These are phyloP conservation scores for Phylloscopus trochiloides DNA, from an alignment of 2,113 vertebrate species.

Conservation along the genomic window DNA sequence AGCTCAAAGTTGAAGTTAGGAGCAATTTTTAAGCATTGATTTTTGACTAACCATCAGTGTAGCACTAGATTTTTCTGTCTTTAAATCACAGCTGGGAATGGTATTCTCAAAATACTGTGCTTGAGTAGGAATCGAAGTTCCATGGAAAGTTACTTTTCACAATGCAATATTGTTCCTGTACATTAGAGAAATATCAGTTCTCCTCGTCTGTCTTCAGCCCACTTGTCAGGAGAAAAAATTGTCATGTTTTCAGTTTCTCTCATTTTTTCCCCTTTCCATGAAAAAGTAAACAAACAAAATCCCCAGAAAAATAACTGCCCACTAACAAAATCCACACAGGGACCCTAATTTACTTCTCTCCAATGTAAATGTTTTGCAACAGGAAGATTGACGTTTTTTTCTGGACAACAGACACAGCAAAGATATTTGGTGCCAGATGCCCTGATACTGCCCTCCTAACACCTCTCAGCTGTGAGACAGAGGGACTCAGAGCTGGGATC, in stretches of 20 bases:
- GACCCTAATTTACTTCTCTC: background rate
- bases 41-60: constrained; percentile 39
- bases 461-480: background rate
- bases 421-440: background rate
- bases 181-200: constrained; percentile 15
- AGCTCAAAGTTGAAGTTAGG: constrained; percentile 16
- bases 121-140: constrained; percentile 30
- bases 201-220: background rate
- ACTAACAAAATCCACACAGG: background rate
- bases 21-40: constrained; percentile 60
- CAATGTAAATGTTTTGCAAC: background rate
- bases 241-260: background rate
- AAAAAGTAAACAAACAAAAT: background rate
- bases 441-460: background rate
- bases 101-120: constrained; percentile 10
- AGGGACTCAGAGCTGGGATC: background rate
- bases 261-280: background rate
- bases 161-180: constrained; percentile 1
- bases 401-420: background rate
- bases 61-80: constrained; percentile 50
- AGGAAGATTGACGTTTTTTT: background rate
- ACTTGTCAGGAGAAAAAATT: constrained; percentile 8
- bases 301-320: background rate
- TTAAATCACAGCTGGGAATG: constrained; percentile 57
- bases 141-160: constrained; percentile 31